phyloP scores from a whole-genome alignment of 2,888 invertebrate species.

The Amphipyra tragopoginis region DNA sequence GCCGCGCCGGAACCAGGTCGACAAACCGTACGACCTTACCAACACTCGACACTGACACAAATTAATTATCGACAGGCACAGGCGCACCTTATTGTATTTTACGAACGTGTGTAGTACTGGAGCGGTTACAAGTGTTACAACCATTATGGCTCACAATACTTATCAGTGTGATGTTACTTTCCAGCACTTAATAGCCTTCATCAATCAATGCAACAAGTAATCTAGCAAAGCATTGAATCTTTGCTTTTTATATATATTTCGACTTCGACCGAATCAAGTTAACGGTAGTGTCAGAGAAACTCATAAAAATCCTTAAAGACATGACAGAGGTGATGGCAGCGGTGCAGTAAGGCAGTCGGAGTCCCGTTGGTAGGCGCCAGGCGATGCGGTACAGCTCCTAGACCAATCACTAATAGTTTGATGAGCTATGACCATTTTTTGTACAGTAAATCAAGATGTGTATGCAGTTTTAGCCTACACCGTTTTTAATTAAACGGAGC shows the following conservation, averaged over 20 bases:
- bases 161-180: constrained; percentile 22
- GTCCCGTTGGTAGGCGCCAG: not conserved
- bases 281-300: constrained; percentile 39
- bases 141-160: constrained; percentile 11
- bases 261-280: constrained; percentile 17
- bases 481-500: not conserved
- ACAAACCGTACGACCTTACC: constrained; percentile 53
- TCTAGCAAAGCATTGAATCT: constrained; percentile 18
- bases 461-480: not conserved
- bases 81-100: constrained; percentile 29
- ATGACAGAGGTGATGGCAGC: not conserved
- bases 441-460: not conserved
- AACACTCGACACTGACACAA: constrained; percentile 46
- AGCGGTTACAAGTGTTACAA: constrained; percentile 1
- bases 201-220: constrained; percentile 17
- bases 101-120: constrained; percentile 7
- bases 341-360: not conserved
- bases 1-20: constrained; percentile 51
- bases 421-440: not conserved
- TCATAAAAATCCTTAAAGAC: constrained; percentile 31
- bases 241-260: constrained; percentile 23
- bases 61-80: constrained; percentile 48
- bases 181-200: constrained; percentile 17
- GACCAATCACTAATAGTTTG: not conserved
- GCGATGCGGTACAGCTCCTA: not conserved